A percentile compares a stretch with the other conserved stretches of the same genome.
Conservation (phyloP, 2,797 vertebrate species). For the Cyclura pinguis region DNA sequence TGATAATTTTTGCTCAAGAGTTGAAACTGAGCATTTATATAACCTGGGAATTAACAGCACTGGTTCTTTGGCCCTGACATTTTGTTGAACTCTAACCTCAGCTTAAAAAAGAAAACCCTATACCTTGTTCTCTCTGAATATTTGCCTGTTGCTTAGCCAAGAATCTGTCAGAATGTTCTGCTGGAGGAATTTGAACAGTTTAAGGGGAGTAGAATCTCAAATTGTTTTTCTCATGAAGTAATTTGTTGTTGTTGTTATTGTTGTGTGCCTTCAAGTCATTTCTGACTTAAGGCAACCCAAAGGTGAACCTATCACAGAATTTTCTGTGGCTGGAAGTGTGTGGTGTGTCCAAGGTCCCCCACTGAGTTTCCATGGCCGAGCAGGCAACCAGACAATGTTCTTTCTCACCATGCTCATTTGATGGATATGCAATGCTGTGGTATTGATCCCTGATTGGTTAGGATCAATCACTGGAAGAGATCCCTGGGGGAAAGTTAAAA, state of each 20-base stretch:
- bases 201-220: too few species aligned
- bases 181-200: not conserved
- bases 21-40: not conserved
- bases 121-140: not conserved
- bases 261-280: too few species aligned
- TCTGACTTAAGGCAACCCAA: too few species aligned
- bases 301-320: too few species aligned
- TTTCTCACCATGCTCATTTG: not conserved
- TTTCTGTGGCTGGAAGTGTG: too few species aligned
- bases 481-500: not conserved
- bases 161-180: not conserved
- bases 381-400: not conserved
- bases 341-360: too few species aligned
- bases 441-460: not conserved
- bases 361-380: too few species aligned
- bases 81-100: not conserved
- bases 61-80: not conserved
- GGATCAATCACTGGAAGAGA: not conserved
- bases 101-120: not conserved
- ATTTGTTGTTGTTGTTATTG: too few species aligned
- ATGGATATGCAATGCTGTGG: not conserved
- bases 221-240: too few species aligned
- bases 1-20: slow-evolving; percentile 4
- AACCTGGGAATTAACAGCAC: not conserved
- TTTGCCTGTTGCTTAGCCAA: not conserved